phyloP scores from a whole-genome alignment of 1,140 invertebrate genomes.

The Rhagoletis pomonella region DNA sequence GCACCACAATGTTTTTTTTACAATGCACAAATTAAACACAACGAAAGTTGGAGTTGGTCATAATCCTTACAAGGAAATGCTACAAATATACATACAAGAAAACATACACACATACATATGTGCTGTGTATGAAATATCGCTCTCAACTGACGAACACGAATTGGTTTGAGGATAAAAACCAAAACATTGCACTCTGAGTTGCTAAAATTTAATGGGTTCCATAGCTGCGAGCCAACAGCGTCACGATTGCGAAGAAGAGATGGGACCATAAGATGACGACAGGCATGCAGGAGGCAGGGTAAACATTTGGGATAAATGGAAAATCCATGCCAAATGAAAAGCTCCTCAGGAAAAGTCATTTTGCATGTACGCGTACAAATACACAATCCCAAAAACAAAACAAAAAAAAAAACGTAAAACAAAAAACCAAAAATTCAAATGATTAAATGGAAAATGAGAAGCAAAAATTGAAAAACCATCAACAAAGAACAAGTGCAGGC shows the following conservation, averaged over 20 bases:
- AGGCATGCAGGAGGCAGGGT: background rate
- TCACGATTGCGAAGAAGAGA: background rate
- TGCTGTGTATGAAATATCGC: background rate
- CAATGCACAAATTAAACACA: too few relatives aligned
- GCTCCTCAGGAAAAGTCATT: slow-evolving; percentile 56
- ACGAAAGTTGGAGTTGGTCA: too few relatives aligned
- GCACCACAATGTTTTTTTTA: too few relatives aligned
- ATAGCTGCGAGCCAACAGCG: slow-evolving; percentile 20
- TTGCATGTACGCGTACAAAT: slow-evolving; percentile 26
- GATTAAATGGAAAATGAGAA: slow-evolving; percentile 16
- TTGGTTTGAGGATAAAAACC: slow-evolving; percentile 26
- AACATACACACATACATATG: background rate
- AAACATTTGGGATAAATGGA: slow-evolving; percentile 54
- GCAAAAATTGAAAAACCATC: slow-evolving; percentile 50
- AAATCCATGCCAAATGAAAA: slow-evolving; percentile 57
- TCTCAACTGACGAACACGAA: background rate
- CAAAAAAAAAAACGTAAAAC: background rate
- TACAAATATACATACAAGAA: background rate
- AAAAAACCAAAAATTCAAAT: slow-evolving; percentile 6
- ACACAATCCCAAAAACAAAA: background rate
- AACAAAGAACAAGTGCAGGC: background rate
- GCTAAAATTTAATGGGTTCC: slow-evolving; percentile 47
- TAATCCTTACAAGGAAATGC: background rate
- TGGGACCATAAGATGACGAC: background rate
- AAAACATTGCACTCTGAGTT: slow-evolving; percentile 32